A percentile compares a stretch with the other conserved stretches of the same genome.
Conservation (phyloP, 2,888 invertebrate species). For the Eledone cirrhosa region DNA sequence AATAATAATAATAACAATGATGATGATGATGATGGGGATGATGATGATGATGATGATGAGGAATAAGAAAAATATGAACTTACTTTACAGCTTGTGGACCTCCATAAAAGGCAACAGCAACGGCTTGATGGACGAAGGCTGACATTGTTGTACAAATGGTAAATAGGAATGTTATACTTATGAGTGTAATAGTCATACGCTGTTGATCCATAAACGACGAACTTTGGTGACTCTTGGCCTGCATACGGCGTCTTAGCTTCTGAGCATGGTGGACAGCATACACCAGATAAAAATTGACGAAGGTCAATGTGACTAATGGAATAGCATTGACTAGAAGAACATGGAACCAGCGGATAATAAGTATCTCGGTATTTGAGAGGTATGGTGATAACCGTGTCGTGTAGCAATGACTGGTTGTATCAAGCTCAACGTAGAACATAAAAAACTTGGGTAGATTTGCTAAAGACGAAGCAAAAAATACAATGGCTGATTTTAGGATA, state of each 20-base stretch:
- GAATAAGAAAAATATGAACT: too few relatives aligned
- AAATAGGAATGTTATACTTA: conserved; percentile 59
- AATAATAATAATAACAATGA: too few relatives aligned
- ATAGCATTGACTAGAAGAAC: conserved; percentile 51
- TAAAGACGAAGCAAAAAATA: conserved; percentile 44
- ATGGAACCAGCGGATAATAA: conserved; percentile 53
- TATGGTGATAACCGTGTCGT: conserved; percentile 43
- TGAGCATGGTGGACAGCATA: conserved; percentile 51
- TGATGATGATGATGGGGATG: too few relatives aligned
- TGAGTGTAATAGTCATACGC: conserved; percentile 58
- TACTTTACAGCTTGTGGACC: background rate
- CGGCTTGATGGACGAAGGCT: conserved; percentile 56
- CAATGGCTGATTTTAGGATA: conserved; percentile 48
- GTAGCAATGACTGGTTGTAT: conserved; percentile 31
- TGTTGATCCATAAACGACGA: conserved; percentile 56
- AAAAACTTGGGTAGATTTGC: conserved; percentile 59
- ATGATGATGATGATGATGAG: too few relatives aligned
- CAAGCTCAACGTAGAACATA: conserved; percentile 41
- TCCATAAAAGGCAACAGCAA: conserved; percentile 54
- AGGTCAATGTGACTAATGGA: conserved; percentile 49
- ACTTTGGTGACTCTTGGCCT: conserved; percentile 49
- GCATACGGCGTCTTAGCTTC: conserved; percentile 43
- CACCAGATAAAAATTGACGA: conserved; percentile 54
- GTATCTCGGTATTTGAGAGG: conserved; percentile 40
- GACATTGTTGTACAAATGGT: conserved; percentile 60